These are phyloP conservation scores for Drosophila teissieri DNA, from an alignment of 1,140 invertebrate species.

Conservation along the genomic window DNA sequence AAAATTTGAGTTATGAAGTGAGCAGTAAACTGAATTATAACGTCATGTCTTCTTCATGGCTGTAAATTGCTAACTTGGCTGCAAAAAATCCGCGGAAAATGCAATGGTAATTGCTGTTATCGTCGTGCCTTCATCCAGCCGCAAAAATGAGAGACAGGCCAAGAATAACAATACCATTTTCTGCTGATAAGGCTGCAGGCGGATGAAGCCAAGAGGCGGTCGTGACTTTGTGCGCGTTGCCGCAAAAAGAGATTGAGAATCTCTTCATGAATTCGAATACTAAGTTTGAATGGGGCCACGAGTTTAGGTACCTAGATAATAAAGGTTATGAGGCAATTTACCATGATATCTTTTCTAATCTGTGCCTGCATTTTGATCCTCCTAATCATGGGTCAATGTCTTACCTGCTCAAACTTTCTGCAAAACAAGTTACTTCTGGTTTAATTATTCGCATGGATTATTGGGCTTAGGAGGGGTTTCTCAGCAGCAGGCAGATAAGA, in stretches of 20 bases:
- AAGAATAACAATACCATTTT: conserved; percentile 29
- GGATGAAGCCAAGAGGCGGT: conserved; percentile 28
- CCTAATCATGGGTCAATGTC: conserved; percentile 14
- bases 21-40: neutral
- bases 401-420: conserved; percentile 6
- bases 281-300: conserved; percentile 16
- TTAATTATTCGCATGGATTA: conserved; percentile 18
- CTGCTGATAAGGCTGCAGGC: conserved; percentile 27
- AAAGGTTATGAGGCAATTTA: neutral
- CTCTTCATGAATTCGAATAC: conserved; percentile 20
- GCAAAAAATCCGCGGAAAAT: conserved; percentile 9
- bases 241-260: conserved; percentile 25
- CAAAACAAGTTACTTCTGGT: conserved; percentile 22
- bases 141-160: conserved; percentile 27
- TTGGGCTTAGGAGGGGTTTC: conserved; percentile 1
- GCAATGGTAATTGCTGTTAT: conserved; percentile 39
- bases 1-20: neutral
- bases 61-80: conserved; percentile 13
- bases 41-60: neutral
- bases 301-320: neutral
- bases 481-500: conserved; percentile 18
- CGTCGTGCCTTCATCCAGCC: conserved; percentile 22
- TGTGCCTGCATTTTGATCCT: neutral
- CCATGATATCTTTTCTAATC: conserved; percentile 1
- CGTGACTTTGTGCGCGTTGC: conserved; percentile 32